These are phyloP conservation scores for Aphodius sticticus DNA, from an alignment of 2,888 invertebrate genomes.

Conservation along the genomic window DNA sequence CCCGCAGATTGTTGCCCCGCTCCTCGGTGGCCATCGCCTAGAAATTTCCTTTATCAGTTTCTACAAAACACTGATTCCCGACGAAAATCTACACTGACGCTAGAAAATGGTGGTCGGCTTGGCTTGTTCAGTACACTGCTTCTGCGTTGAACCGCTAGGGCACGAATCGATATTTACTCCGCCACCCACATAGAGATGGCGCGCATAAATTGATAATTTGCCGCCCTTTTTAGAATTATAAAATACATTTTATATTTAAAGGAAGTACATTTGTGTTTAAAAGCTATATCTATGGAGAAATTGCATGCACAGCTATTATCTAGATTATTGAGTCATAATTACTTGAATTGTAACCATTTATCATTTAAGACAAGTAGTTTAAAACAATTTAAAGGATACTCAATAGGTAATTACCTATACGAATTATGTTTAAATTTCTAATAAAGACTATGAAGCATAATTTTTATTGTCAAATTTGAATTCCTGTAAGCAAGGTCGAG, in stretches of 20 bases:
- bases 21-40: slow-evolving; percentile 65
- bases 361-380: too few relatives aligned
- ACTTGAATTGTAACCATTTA: too few relatives aligned
- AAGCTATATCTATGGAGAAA: too few relatives aligned
- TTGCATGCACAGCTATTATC: too few relatives aligned
- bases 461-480: not conserved
- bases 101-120: slow-evolving; percentile 56
- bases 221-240: not conserved
- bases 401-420: too few relatives aligned
- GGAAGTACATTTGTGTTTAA: too few relatives aligned
- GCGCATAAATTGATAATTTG: not conserved
- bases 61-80: slow-evolving; percentile 31
- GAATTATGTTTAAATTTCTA: too few relatives aligned
- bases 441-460: not conserved
- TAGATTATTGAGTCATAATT: too few relatives aligned
- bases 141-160: slow-evolving; percentile 39
- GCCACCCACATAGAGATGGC: slow-evolving; percentile 36
- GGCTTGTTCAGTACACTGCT: slow-evolving; percentile 44
- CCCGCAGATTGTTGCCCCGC: slow-evolving; percentile 67
- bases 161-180: slow-evolving; percentile 41
- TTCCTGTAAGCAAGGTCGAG: slow-evolving; percentile 40
- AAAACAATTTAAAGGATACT: too few relatives aligned
- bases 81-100: slow-evolving; percentile 47
- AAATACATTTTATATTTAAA: not conserved
- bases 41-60: slow-evolving; percentile 15